phyloP scores from a whole-genome alignment of 2,797 vertebrate species.

The Sebastes hubbsi region DNA sequence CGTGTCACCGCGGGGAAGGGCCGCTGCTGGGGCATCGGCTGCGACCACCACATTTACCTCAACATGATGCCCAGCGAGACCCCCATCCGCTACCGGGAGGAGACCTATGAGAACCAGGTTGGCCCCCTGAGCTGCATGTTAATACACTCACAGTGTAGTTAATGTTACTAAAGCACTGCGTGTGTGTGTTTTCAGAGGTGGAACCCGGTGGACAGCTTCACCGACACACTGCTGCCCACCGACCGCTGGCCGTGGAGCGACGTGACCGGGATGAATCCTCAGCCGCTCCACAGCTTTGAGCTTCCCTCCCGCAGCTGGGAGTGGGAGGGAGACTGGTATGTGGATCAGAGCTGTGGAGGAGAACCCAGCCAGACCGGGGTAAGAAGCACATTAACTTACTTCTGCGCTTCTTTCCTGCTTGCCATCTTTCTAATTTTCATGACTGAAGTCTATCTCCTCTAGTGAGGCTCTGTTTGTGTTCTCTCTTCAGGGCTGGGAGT shows the following conservation, averaged over 20 bases:
- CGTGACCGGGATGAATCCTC: constrained; percentile 89
- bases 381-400: constrained; percentile 62
- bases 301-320: constrained; percentile 94
- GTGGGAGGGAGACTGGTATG: constrained; percentile 99
- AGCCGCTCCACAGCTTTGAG: constrained; percentile 89
- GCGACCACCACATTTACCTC: constrained; percentile 92
- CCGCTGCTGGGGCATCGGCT: constrained; percentile 96
- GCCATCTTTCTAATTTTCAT: background rate
- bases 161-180: rapidly evolving
- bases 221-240: constrained; percentile 93
- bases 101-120: constrained; percentile 98
- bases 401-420: background rate
- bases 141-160: rapidly evolving
- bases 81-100: constrained; percentile 90
- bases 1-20: constrained; percentile 86
- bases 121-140: background rate
- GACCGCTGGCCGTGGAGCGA: constrained; percentile 99
- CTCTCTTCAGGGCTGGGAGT: constrained; percentile 92
- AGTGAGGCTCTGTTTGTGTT: background rate
- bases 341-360: constrained; percentile 96
- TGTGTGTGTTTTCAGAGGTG: constrained; percentile 85
- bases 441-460: too few relatives aligned
- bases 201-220: constrained; percentile 97
- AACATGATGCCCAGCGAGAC: constrained; percentile 88
- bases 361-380: constrained; percentile 96